phyloP scores from a whole-genome alignment of 2,113 vertebrate genomes.

The Erythrocercus mccallii region DNA sequence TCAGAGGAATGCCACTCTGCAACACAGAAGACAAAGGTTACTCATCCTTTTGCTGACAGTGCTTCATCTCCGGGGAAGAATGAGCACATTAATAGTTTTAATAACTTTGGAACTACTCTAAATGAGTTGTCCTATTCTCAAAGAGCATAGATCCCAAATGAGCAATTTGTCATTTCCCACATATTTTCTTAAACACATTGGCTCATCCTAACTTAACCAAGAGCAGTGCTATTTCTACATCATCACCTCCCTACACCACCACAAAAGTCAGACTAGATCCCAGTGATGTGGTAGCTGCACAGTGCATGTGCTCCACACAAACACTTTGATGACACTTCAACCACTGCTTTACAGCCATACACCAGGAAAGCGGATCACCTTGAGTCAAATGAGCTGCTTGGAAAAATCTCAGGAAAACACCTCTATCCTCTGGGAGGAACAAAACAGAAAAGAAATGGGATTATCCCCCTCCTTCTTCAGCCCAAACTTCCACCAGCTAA shows the following conservation, averaged over 20 bases:
- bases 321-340: not conserved
- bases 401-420: not conserved
- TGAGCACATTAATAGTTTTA: not conserved
- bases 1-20: not conserved
- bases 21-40: not conserved
- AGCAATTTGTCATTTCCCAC: not conserved
- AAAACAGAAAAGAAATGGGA: not conserved
- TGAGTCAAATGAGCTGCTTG: not conserved
- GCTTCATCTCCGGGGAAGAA: not conserved
- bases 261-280: not conserved
- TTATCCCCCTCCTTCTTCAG: not conserved
- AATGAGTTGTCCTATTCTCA: not conserved
- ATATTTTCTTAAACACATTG: not conserved
- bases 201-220: not conserved
- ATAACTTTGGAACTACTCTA: not conserved
- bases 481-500: not conserved
- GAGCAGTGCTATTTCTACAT: not conserved
- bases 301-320: not conserved
- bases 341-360: not conserved
- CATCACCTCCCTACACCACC: not conserved
- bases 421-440: not conserved
- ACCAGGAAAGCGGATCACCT: not conserved
- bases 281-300: accelerated
- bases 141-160: not conserved
- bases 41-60: not conserved